These are phyloP conservation scores for Malurus alboscapulatus DNA, from an alignment of 2,113 vertebrate genomes.

Conservation along the genomic window DNA sequence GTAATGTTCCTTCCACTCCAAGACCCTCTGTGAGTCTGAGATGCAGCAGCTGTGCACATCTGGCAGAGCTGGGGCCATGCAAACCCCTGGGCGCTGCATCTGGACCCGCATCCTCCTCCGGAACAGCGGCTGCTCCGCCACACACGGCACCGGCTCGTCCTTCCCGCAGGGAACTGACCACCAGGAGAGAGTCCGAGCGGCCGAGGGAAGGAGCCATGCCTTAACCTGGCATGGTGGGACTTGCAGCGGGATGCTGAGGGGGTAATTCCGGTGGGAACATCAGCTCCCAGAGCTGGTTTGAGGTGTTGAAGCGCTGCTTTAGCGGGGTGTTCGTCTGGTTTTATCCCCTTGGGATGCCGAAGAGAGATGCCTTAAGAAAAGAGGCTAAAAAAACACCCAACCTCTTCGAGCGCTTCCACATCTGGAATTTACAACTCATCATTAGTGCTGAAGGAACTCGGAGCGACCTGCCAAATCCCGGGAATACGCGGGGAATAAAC, in stretches of 20 bases:
- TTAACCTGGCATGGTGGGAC: rapidly evolving
- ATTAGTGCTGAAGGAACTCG: neutral
- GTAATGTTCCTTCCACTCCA: neutral
- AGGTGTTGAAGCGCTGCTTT: neutral
- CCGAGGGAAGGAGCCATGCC: neutral
- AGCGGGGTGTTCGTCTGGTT: rapidly evolving
- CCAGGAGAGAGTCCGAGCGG: rapidly evolving
- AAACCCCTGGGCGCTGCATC: neutral
- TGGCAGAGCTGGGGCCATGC: neutral
- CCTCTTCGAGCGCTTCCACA: rapidly evolving
- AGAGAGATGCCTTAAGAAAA: neutral
- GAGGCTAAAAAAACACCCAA: rapidly evolving
- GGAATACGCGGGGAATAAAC: neutral
- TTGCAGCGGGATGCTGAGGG: rapidly evolving
- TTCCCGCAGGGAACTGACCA: rapidly evolving
- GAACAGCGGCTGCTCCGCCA: rapidly evolving
- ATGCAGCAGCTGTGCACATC: neutral
- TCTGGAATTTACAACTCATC: neutral
- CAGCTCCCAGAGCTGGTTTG: rapidly evolving
- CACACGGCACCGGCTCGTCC: neutral
- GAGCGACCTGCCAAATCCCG: neutral
- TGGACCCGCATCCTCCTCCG: rapidly evolving
- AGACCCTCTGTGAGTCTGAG: neutral
- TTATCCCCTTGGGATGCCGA: neutral
- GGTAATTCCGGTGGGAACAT: rapidly evolving